Percentiles rank a stretch among this genome's conserved stretches.
Conservation (phyloP, 2,888 invertebrate species). For the Drosophila cyrtoloma region DNA sequence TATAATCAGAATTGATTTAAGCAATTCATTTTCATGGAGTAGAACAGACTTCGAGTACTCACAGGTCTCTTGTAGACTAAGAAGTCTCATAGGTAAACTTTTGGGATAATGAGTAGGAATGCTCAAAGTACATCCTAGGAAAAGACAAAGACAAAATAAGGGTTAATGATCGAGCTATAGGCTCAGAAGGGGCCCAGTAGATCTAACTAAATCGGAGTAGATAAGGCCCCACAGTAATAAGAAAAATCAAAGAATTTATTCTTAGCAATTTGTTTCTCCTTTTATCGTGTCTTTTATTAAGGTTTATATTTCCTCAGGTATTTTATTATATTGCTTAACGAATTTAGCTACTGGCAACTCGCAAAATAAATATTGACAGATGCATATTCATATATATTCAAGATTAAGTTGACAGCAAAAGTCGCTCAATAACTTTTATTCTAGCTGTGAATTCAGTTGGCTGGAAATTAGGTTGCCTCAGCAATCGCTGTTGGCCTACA, state of each 20-base stretch:
- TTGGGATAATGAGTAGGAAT: not conserved
- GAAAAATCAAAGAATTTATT: not conserved
- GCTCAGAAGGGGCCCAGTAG: not conserved
- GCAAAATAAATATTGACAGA: not conserved
- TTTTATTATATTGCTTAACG: not conserved
- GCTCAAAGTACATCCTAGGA: too few relatives aligned
- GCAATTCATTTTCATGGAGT: not conserved
- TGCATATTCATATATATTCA: not conserved
- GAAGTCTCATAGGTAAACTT: not conserved
- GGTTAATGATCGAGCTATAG: not conserved
- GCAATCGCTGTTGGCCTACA: constrained; percentile 20
- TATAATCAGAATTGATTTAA: not conserved
- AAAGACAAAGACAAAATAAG: too few relatives aligned
- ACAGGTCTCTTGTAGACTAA: not conserved
- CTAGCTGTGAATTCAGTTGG: constrained; percentile 6
- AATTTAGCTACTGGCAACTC: not conserved
- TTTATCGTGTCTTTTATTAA: not conserved
- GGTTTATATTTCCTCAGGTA: not conserved
- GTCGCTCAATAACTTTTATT: not conserved
- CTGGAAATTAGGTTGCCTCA: constrained; percentile 2
- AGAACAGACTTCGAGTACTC: not conserved
- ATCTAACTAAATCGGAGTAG: not conserved
- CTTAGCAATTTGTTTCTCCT: not conserved
- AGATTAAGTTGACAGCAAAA: not conserved
- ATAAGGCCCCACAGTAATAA: not conserved